Conservation (phyloP, 2,113 vertebrate genomes). For the Proteles cristata region DNA sequence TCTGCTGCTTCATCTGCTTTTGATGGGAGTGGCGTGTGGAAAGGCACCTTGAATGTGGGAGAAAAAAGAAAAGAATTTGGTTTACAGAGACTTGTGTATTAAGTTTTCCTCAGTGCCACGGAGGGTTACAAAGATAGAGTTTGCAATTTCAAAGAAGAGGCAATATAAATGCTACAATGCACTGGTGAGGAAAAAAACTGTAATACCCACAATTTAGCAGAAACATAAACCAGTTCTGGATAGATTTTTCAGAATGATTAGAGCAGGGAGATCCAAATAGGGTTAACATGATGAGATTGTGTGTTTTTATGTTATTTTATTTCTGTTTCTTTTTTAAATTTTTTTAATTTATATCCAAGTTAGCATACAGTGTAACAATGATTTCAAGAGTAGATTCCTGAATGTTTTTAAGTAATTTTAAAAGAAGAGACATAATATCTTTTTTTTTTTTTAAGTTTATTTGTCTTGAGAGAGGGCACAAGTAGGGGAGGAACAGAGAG, state of each 20-base stretch:
- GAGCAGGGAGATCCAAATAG: background rate
- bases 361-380: too few species aligned
- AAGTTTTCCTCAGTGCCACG: background rate
- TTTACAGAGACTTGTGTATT: background rate
- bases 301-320: background rate
- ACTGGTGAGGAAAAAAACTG: background rate
- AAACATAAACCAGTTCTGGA: background rate
- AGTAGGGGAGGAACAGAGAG: too few species aligned
- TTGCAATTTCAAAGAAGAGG: background rate
- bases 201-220: background rate
- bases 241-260: background rate
- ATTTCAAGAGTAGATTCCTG: too few species aligned
- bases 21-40: background rate
- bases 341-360: too few species aligned
- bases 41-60: background rate
- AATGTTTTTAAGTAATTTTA: background rate
- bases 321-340: too few species aligned
- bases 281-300: background rate
- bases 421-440: background rate
- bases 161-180: background rate
- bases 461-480: too few species aligned
- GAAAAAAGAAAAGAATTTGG: constrained; percentile 29
- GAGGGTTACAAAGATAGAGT: background rate
- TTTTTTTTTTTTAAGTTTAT: too few species aligned
- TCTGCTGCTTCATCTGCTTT: constrained; percentile 21